phyloP scores from a whole-genome alignment of 1,140 invertebrate genomes.

The Neoseiulus cucumeris region DNA sequence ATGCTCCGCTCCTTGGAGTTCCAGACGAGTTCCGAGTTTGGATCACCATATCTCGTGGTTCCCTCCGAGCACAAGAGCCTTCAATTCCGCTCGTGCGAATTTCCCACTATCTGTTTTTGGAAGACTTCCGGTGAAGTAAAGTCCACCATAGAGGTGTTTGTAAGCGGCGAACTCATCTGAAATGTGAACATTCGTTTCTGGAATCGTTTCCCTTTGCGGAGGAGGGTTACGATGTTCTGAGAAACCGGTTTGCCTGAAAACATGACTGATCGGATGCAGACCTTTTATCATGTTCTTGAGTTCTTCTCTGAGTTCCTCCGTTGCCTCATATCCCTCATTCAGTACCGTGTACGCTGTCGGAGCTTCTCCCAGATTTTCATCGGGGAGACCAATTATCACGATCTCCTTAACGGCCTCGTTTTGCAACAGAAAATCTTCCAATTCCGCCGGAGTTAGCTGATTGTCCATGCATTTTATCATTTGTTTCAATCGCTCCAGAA shows the following conservation, averaged over 20 bases:
- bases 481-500: background rate
- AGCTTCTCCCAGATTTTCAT: background rate
- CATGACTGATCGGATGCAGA: background rate
- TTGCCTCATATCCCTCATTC: background rate
- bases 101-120: conserved; percentile 4
- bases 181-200: background rate
- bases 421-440: background rate
- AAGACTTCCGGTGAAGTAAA: background rate
- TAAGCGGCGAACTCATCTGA: background rate
- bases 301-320: background rate
- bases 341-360: background rate
- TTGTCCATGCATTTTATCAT: conserved; percentile 7
- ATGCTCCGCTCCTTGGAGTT: no score
- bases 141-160: background rate
- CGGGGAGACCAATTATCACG: background rate
- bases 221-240: no score
- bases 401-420: background rate
- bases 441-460: background rate
- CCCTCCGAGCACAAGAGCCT: background rate
- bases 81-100: conserved; percentile 1
- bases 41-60: no score
- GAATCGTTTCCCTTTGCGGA: background rate
- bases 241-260: background rate
- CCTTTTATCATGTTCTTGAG: background rate
- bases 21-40: no score